Evolutionary conservation across 92 coral and sea anemone genomes (phyloP).

Genomic region (Siderastrea siderea): DNA sequence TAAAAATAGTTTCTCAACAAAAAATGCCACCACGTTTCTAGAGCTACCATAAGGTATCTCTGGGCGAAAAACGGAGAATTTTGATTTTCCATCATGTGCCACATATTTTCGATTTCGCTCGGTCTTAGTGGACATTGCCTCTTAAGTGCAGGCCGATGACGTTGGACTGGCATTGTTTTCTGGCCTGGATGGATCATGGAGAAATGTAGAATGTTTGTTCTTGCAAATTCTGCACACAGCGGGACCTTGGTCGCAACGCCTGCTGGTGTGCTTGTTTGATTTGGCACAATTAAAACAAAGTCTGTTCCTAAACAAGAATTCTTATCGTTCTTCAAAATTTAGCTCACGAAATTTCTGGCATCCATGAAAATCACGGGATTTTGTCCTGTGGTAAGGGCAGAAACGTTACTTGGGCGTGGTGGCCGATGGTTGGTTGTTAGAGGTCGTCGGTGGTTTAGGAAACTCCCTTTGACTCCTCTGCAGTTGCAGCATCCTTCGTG

Average conservation of each 20-base stretch:
- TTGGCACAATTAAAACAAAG: slow-evolving; percentile 44
- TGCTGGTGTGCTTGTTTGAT: slow-evolving; percentile 36
- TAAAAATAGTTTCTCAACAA: no score
- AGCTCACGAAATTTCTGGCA: slow-evolving; percentile 59
- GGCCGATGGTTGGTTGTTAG: background rate
- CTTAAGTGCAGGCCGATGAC: slow-evolving; percentile 58
- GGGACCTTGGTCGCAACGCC: slow-evolving; percentile 1
- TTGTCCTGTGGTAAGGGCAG: slow-evolving; percentile 65
- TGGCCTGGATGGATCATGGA: slow-evolving; percentile 43
- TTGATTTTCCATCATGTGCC: no score
- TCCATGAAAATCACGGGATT: slow-evolving; percentile 44
- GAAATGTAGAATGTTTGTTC: slow-evolving; percentile 51
- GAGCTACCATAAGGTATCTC: no score
- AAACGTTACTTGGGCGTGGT: slow-evolving; percentile 7
- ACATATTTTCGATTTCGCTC: no score
- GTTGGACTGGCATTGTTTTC: background rate
- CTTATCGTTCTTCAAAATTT: slow-evolving; percentile 11
- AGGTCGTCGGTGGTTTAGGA: background rate
- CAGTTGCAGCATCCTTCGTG: background rate
- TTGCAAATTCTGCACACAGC: slow-evolving; percentile 46
- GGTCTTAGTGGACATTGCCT: no score
- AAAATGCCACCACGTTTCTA: no score
- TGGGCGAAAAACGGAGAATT: no score
- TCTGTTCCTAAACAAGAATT: slow-evolving; percentile 30
- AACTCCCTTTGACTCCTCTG: background rate